Evolutionary conservation across 2,888 invertebrate genomes (phyloP).

Genomic region (Drosophila kanekoi): DNA sequence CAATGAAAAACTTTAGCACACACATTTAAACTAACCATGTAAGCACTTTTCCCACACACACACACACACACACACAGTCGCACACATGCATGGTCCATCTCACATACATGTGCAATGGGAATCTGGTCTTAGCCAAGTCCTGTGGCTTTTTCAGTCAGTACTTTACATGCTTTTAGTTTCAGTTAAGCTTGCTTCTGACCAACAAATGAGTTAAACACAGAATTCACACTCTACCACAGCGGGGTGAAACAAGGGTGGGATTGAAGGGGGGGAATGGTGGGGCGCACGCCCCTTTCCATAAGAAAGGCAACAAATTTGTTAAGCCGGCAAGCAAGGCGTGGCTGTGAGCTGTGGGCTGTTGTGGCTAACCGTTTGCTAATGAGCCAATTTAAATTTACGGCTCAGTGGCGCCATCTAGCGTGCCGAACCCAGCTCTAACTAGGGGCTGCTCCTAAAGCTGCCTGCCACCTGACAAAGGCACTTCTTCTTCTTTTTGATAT

Average conservation of each 20-base stretch:
- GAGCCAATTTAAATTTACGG: constrained; percentile 77
- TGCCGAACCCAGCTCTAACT: neutral
- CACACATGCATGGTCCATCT: neutral
- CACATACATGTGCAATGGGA: neutral
- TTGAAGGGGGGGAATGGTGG: neutral
- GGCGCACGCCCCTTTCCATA: constrained; percentile 1
- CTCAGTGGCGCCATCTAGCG: constrained; percentile 31
- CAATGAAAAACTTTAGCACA: constrained; percentile 70
- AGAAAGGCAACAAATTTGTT: constrained; percentile 34
- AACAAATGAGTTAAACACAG: constrained; percentile 64
- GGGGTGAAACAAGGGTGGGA: neutral
- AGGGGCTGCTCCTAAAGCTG: constrained; percentile 14
- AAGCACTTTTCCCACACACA: constrained; percentile 31
- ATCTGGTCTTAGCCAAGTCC: constrained; percentile 33
- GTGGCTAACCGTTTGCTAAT: constrained; percentile 76
- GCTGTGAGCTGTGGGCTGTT: constrained; percentile 36
- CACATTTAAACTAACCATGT: constrained; percentile 55
- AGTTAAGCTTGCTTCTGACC: constrained; percentile 68
- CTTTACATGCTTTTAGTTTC: constrained; percentile 74
- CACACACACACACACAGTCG: constrained; percentile 3
- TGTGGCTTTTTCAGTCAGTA: constrained; percentile 50
- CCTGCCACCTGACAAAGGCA: constrained; percentile 14
- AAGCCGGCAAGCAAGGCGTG: constrained; percentile 15
- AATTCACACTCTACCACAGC: constrained; percentile 19
- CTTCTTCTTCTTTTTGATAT: constrained; percentile 8